These are phyloP conservation scores for Dicaeum eximium DNA, from an alignment of 2,113 vertebrate species.

Conservation along the genomic window DNA sequence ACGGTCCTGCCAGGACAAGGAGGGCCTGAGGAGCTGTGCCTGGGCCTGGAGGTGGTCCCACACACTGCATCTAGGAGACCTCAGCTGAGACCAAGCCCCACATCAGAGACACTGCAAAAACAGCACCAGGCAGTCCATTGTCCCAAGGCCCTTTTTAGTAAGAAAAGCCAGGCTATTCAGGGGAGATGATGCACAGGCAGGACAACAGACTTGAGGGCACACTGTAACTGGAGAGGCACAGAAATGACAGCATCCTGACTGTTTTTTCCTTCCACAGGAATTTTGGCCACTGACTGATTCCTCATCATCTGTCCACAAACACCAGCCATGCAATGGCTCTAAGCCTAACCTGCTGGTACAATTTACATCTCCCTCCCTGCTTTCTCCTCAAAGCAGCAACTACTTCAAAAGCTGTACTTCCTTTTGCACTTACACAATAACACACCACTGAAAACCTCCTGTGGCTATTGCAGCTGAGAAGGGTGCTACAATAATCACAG, in stretches of 20 bases:
- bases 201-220: neutral
- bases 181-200: neutral
- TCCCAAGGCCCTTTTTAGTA: neutral
- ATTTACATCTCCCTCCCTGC: neutral
- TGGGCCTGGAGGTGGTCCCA: neutral
- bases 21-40: neutral
- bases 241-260: neutral
- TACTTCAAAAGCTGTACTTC: neutral
- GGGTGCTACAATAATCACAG: neutral
- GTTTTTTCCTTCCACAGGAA: neutral
- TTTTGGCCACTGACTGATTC: neutral
- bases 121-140: neutral
- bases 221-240: neutral
- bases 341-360: neutral
- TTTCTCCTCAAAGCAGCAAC: neutral
- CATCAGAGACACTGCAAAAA: neutral
- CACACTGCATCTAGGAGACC: neutral
- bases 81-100: neutral
- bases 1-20: neutral
- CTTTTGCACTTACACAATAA: neutral
- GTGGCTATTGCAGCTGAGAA: neutral
- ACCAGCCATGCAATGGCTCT: neutral
- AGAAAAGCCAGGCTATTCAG: neutral
- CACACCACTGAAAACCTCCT: neutral
- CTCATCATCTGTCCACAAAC: neutral